Evolutionary conservation across 2,113 vertebrate genomes (phyloP).

Genomic region (Pangasianodon hypophthalmus): DNA sequence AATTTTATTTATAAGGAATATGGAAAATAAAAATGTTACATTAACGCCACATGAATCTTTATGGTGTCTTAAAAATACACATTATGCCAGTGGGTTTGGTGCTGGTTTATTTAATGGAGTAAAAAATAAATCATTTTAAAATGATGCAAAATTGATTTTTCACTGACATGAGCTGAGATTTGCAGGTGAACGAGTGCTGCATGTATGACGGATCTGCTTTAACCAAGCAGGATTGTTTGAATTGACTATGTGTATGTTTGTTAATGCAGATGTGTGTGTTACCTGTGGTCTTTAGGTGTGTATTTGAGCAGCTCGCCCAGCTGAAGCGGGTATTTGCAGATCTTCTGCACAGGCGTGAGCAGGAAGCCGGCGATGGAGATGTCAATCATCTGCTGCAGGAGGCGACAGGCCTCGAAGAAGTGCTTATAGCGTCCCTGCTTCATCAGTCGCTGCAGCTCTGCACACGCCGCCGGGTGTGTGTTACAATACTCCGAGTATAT

Average conservation of each 20-base stretch:
- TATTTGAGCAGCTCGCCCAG: conserved; percentile 95
- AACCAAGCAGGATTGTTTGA: neutral
- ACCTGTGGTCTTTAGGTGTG: conserved; percentile 93
- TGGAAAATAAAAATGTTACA: neutral
- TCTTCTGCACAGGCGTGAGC: conserved; percentile 95
- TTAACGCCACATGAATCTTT: neutral
- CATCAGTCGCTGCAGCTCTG: conserved; percentile 88
- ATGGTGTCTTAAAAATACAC: neutral
- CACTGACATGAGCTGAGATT: neutral
- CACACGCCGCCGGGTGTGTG: conserved; percentile 88
- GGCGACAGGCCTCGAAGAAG: conserved; percentile 95
- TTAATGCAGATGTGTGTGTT: neutral
- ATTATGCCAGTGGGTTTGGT: neutral
- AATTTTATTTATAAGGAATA: neutral
- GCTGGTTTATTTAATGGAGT: neutral
- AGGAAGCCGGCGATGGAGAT: conserved; percentile 95
- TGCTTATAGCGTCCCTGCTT: conserved; percentile 89
- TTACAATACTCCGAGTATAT: conserved; percentile 98
- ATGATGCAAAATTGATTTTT: neutral
- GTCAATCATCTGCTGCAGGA: conserved; percentile 98
- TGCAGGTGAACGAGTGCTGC: neutral
- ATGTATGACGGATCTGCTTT: neutral
- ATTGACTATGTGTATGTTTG: neutral
- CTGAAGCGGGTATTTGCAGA: conserved; percentile 97
- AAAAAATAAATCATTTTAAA: neutral